phyloP scores from a whole-genome alignment of 2,797 vertebrate genomes.

The Streptopelia turtur region DNA sequence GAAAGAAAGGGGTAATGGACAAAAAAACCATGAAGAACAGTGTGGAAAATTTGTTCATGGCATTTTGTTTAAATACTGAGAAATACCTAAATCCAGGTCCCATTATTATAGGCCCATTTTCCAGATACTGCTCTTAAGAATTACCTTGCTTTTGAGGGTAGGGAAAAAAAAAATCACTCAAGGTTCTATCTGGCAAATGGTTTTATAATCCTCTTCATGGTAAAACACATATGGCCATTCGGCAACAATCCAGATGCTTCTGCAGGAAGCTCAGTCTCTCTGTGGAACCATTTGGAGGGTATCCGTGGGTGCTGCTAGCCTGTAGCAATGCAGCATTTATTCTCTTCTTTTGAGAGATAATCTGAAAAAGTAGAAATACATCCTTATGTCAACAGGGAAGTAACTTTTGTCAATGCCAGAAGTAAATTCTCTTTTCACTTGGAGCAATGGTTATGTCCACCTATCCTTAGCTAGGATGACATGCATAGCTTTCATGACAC shows the following conservation, averaged over 20 bases:
- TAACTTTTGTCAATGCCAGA: neutral
- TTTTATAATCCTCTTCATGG: constrained; percentile 19
- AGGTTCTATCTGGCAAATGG: constrained; percentile 33
- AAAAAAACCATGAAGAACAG: neutral
- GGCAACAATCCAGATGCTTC: constrained; percentile 57
- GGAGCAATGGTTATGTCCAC: fast-evolving
- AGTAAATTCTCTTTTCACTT: neutral
- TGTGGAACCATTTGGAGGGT: constrained; percentile 56
- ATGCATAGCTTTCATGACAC: neutral
- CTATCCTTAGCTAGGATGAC: neutral
- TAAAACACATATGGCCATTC: constrained; percentile 59
- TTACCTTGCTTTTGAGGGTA: neutral
- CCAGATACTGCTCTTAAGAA: neutral
- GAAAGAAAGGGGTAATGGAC: neutral
- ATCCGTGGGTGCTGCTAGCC: constrained; percentile 52
- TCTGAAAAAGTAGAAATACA: neutral
- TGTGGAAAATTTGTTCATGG: neutral
- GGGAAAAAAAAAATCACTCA: neutral
- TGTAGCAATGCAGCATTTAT: constrained; percentile 28
- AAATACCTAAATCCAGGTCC: neutral
- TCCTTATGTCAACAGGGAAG: neutral
- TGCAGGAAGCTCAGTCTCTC: constrained; percentile 61
- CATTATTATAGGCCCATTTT: neutral
- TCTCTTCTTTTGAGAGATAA: neutral
- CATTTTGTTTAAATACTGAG: neutral